phyloP scores from a whole-genome alignment of 1,140 invertebrate species.

The Philopotamus ludificatus region DNA sequence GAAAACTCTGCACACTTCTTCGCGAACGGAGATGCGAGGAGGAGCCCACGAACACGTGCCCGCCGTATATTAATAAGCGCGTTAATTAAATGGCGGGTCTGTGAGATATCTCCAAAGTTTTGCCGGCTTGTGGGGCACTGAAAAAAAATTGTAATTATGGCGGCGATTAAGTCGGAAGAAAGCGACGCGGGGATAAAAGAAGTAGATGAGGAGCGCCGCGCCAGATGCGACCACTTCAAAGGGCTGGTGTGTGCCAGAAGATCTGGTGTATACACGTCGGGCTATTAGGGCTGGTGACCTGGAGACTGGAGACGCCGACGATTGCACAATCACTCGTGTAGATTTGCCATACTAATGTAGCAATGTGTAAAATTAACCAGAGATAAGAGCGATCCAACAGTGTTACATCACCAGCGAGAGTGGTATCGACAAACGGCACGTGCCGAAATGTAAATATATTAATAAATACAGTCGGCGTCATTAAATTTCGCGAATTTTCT shows the following conservation, averaged over 20 bases:
- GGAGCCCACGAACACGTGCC: conserved; percentile 2
- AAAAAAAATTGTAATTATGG: conserved; percentile 28
- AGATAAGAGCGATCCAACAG: no score
- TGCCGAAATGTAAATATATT: no score
- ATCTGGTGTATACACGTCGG: not conserved
- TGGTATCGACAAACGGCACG: no score
- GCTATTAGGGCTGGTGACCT: not conserved
- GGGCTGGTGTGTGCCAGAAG: conserved; percentile 1
- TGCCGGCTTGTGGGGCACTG: conserved; percentile 31
- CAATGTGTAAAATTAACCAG: no score
- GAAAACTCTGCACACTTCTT: not conserved
- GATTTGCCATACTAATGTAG: no score
- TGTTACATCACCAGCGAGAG: no score
- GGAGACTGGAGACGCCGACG: not conserved
- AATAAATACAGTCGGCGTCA: no score
- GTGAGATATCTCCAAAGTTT: conserved; percentile 30
- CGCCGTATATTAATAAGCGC: not conserved
- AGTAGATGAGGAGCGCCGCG: conserved; percentile 21
- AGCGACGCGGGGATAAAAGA: conserved; percentile 17
- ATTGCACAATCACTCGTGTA: no score
- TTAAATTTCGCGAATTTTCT: no score
- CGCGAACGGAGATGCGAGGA: not conserved
- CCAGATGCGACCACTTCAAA: conserved; percentile 40
- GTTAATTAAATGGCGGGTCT: conserved; percentile 32
- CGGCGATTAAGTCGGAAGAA: conserved; percentile 30